phyloP scores from a whole-genome alignment of 2,797 vertebrate species.

The Takifugu ocellatus region DNA sequence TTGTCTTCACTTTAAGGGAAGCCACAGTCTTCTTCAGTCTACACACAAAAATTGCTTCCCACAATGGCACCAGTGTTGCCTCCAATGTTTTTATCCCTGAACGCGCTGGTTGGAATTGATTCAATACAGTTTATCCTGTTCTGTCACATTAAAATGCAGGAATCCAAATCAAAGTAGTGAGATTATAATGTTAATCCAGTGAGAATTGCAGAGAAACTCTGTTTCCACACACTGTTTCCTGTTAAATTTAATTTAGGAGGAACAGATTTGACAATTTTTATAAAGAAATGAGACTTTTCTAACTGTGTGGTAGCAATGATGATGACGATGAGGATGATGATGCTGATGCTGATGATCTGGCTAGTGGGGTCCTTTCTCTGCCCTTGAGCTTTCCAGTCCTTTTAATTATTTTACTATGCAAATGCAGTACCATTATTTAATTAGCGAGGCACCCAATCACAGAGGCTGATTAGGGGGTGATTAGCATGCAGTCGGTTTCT shows the following conservation, averaged over 20 bases:
- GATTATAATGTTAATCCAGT: background rate
- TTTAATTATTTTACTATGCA: slow-evolving; percentile 84
- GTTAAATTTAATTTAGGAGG: slow-evolving; percentile 12
- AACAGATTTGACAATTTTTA: slow-evolving; percentile 56
- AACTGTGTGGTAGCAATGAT: background rate
- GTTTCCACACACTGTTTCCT: too few relatives aligned
- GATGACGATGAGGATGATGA: slow-evolving; percentile 17
- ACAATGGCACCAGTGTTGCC: too few relatives aligned
- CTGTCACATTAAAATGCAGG: slow-evolving; percentile 14
- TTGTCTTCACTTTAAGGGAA: too few relatives aligned
- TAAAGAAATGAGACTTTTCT: slow-evolving; percentile 37
- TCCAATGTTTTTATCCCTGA: too few relatives aligned
- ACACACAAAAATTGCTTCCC: too few relatives aligned
- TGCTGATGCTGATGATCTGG: slow-evolving; percentile 27
- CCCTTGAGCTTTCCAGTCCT: slow-evolving; percentile 79
- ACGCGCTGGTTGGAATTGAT: slow-evolving; percentile 33
- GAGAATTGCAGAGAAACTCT: too few relatives aligned
- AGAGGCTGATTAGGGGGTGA: slow-evolving; percentile 77
- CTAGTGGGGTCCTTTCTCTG: slow-evolving; percentile 51
- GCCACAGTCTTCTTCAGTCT: too few relatives aligned
- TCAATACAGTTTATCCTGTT: slow-evolving; percentile 33
- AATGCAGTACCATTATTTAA: slow-evolving; percentile 82
- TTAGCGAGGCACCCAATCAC: slow-evolving; percentile 78
- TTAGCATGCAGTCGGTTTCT: slow-evolving; percentile 76
- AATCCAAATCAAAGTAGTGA: slow-evolving; percentile 39